phyloP scores from a whole-genome alignment of 2,797 vertebrate species.

The Sparidentex hasta region DNA sequence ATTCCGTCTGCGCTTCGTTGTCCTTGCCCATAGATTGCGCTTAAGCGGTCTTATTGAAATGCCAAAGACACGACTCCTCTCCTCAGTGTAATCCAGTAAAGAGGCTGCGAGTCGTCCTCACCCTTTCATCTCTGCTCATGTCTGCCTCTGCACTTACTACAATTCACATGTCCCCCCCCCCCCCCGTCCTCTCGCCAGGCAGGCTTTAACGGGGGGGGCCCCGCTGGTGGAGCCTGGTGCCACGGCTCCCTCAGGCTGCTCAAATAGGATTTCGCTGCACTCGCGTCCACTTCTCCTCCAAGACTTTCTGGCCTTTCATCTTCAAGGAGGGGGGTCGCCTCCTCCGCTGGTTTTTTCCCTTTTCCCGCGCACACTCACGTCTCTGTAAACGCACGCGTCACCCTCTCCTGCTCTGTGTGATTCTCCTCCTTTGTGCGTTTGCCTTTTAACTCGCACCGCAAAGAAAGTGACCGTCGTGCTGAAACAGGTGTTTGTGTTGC shows the following conservation, averaged over 20 bases:
- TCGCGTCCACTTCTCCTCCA: conserved; percentile 40
- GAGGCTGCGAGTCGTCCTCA: conserved; percentile 45
- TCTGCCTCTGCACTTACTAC: conserved; percentile 30
- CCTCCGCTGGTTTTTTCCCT: neutral
- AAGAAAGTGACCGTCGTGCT: neutral
- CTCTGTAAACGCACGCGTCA: neutral
- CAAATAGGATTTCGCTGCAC: conserved; percentile 69
- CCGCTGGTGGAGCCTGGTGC: conserved; percentile 10
- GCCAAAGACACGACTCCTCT: conserved; percentile 46
- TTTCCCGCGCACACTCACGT: neutral
- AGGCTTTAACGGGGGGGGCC: conserved; percentile 37
- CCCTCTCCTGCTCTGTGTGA: neutral
- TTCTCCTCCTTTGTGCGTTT: neutral
- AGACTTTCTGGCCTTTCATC: conserved; percentile 32
- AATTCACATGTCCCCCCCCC: conserved; percentile 22
- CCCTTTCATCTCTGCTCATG: conserved; percentile 63
- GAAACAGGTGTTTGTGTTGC: neutral
- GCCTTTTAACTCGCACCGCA: neutral
- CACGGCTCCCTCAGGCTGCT: conserved; percentile 12
- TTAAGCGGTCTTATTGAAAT: conserved; percentile 52
- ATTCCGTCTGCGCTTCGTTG: neutral
- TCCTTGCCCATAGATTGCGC: neutral
- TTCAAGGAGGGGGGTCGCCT: conserved; percentile 9
- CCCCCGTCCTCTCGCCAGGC: conserved; percentile 11
- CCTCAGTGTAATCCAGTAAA: conserved; percentile 68